Percentiles rank a stretch among this genome's conserved stretches.
Conservation (phyloP, 2,797 vertebrate genomes). For the Sebastes wilsoni region DNA sequence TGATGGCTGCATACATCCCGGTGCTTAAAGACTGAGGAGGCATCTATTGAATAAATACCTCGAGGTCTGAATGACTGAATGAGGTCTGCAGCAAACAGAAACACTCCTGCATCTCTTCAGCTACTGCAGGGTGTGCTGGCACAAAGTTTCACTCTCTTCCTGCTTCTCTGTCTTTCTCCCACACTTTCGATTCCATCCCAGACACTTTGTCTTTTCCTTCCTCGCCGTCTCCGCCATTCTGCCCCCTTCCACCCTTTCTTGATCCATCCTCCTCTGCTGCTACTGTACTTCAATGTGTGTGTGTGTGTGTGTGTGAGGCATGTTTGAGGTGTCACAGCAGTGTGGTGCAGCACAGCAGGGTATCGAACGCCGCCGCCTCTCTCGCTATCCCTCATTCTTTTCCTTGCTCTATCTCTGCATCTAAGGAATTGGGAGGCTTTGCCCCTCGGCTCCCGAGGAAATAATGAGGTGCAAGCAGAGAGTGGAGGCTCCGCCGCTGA, state of each 20-base stretch:
- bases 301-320: constrained; percentile 22
- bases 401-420: constrained; percentile 36
- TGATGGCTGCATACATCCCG: not conserved
- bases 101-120: not conserved
- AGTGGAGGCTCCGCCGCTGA: constrained; percentile 2
- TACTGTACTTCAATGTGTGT: constrained; percentile 43
- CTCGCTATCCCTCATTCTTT: constrained; percentile 9
- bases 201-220: constrained; percentile 45
- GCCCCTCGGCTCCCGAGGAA: constrained; percentile 52
- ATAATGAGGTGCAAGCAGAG: constrained; percentile 62
- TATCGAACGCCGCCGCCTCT: constrained; percentile 10
- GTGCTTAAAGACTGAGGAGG: not conserved
- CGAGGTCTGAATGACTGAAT: constrained; percentile 50
- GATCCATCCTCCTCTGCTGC: constrained; percentile 32
- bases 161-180: not conserved
- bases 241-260: not conserved
- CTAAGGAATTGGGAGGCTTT: constrained; percentile 45
- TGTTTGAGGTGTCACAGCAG: constrained; percentile 55
- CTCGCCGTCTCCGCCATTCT: constrained; percentile 12
- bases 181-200: constrained; percentile 30
- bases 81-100: constrained; percentile 25
- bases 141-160: constrained; percentile 43
- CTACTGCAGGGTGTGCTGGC: constrained; percentile 12
- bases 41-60: not conserved
- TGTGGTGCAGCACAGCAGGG: constrained; percentile 44